These are phyloP conservation scores for Heterochromis multidens DNA, from an alignment of 2,113 vertebrate genomes.

Conservation along the genomic window DNA sequence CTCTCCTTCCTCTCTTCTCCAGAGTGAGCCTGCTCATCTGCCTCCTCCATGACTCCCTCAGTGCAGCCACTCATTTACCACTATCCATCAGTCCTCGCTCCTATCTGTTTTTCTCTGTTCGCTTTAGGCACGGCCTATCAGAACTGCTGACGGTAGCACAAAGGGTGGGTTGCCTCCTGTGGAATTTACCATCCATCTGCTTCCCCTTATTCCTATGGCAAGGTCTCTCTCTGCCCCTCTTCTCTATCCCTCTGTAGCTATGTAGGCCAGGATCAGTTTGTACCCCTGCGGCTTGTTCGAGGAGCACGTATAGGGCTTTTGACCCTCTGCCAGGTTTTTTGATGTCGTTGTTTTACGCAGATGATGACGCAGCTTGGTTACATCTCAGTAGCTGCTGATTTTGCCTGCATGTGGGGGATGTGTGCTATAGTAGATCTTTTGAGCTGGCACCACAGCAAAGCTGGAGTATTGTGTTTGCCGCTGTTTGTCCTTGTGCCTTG, in stretches of 20 bases:
- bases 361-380: constrained; percentile 35
- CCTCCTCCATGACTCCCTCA: constrained; percentile 19
- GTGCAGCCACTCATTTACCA: constrained; percentile 32
- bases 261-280: not conserved
- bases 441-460: not conserved
- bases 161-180: constrained; percentile 37
- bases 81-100: not conserved
- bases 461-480: not conserved
- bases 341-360: constrained; percentile 33
- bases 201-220: constrained; percentile 4
- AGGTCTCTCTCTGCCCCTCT: not conserved
- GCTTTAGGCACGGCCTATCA: constrained; percentile 22
- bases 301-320: not conserved
- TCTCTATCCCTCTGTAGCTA: not conserved
- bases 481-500: not conserved
- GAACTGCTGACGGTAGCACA: constrained; percentile 56
- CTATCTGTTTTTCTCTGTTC: not conserved
- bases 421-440: constrained; percentile 13
- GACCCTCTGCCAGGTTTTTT: constrained; percentile 2
- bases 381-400: not conserved
- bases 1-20: not conserved
- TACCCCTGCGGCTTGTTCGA: not conserved
- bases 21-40: not conserved
- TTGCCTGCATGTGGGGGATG: not conserved
- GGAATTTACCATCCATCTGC: constrained; percentile 46